Percentiles rank a stretch among this genome's conserved stretches.
Conservation (phyloP, 2,888 invertebrate genomes). For the Leptopilina drosophilae region DNA sequence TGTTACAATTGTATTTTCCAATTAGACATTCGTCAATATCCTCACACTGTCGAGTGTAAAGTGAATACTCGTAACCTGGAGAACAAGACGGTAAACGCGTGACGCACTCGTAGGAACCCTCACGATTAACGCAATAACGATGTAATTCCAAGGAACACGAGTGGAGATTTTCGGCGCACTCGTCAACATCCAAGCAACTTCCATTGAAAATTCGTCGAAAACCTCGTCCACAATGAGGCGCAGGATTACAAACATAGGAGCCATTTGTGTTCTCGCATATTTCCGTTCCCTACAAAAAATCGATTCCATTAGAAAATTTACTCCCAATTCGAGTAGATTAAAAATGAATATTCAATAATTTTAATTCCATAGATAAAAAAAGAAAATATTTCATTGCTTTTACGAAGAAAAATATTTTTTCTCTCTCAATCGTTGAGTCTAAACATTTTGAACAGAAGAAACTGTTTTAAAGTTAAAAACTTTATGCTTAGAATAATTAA, state of each 20-base stretch:
- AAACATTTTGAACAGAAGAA: no score
- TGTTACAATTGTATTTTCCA: conserved; percentile 73
- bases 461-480: no score
- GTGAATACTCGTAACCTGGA: conserved; percentile 67
- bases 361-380: no score
- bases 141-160: conserved; percentile 79
- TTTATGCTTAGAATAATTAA: no score
- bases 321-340: no score
- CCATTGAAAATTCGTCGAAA: conserved; percentile 76
- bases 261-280: conserved; percentile 69
- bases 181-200: conserved; percentile 81
- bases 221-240: conserved; percentile 63
- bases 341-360: no score
- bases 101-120: conserved; percentile 77
- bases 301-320: no score
- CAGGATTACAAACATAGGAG: conserved; percentile 65
- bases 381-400: no score
- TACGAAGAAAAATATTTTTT: no score
- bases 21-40: conserved; percentile 80
- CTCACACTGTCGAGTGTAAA: conserved; percentile 66
- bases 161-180: conserved; percentile 84
- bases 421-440: no score
- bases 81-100: conserved; percentile 68
- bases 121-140: conserved; percentile 77
- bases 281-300: conserved; percentile 48